Base-by-base conservation (phyloP, 2,113 vertebrate species). In the Myotis lucifugus region DNA sequence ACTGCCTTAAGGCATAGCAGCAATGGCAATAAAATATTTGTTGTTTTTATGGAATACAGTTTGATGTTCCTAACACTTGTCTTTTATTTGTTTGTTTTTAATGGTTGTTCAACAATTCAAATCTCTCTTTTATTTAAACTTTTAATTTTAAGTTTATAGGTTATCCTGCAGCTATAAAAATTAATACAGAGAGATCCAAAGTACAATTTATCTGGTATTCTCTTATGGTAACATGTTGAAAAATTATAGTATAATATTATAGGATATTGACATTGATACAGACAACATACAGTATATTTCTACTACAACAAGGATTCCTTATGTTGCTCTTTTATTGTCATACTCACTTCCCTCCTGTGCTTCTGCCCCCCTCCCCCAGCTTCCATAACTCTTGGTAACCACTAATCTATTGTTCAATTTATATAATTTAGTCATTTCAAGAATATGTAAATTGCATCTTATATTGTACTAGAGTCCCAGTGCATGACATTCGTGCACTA, bases 361-460 rank as follows among this genome's bases (percentile, higher is more conserved):
- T 54, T 29, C 12, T 5, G 5, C 3, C n/a, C 46, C 46, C 46
- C 46, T 10, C 23, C 40, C 23, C 5, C 14, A 67, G 64, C 40
- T 73, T 40, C 21, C 21, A 40, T 46, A 88, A 77, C 42, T 32
- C 21, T 29, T 78, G 77, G 14, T 15, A 76, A 82, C 21, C 8
- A 76, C 4, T 69, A 64, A 37, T 94, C 34, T 52, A 42, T 29
- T 72, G 34, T 78, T 15, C n/a, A n/a, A 76, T 69, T 86, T 86
- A 37, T 54, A 66, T 81, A 86, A 74, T 81, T 93, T 93, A 90
- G 42, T 82, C 50, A 91, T 83, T 93, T 91, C 34, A 52, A 87
- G 40, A 70, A 91, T 91, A 87, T 87, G 37, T 79, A 95, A 81
- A 59, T 67, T 12, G 5, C 54, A 85, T 56, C 5, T 93, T 72